Evolutionary conservation across 1,140 invertebrate species (phyloP), one percentile per base, ranked within the genome.

Genomic region (Paralvinella palmiformis): DNA sequence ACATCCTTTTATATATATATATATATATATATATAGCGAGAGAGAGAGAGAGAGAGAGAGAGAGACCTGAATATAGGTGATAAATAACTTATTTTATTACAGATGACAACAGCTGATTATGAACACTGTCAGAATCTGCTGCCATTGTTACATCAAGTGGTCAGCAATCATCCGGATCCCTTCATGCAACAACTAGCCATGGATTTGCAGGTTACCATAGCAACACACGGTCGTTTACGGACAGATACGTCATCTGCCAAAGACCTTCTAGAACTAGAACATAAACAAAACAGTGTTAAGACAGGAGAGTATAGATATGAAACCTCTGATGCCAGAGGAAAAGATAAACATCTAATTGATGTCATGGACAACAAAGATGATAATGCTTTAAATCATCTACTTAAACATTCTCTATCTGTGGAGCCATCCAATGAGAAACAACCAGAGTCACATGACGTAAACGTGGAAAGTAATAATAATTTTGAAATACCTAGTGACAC

Each of bases 151-250:
- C 73, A 81, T 31, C 55, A 74, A 29, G 55, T 83, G 32, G 60
- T 81, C 13, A 64, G 74, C 24, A 78, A 84, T 71, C 71, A 75
- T 62, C 55, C 65, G 45, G 69, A 75, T 35, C 45, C 67, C 5
- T 65, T 60, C 52, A 66, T 80, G 32, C 70, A 73, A 65, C 72
- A 77, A 68, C 78, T 79, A 75, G 73, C 78, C 1, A 67, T 71
- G 37, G 74, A 76, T 52, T 66, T 85, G 1, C 75, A 81, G 36
- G 74, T 77, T 53, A 72, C 82, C 32, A 81, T 87, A 44, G 75
- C 81, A 66, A 83, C 77, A 22, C 79, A 80, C 69, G 82, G 81
- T 7, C 75, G 64, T 45, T 71, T 73, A 0, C 53, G 24, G 35
- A 41, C 58, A 1, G 58, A 60, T 20, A 31, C 33, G 27, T 27